phyloP scores from a whole-genome alignment of 2,797 vertebrate genomes.

The Diglossa cyanea region DNA sequence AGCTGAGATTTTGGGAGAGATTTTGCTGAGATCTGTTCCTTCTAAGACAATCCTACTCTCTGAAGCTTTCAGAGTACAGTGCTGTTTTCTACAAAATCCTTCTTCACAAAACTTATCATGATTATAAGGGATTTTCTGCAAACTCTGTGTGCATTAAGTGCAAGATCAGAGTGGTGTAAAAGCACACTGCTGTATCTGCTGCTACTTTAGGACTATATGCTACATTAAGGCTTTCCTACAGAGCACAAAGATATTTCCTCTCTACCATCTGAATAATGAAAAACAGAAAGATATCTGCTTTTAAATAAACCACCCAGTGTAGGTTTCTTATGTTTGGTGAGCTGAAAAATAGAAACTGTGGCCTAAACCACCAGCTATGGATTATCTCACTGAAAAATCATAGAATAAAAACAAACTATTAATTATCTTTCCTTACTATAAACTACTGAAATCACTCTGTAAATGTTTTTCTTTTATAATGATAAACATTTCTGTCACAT shows the following conservation, averaged over 20 bases:
- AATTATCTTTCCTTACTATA: constrained; percentile 55
- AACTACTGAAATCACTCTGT: constrained; percentile 29
- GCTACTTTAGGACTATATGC: neutral
- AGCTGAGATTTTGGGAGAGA: neutral
- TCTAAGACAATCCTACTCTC: neutral
- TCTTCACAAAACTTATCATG: neutral
- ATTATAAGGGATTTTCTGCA: neutral
- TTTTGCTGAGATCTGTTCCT: neutral
- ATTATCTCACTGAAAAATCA: constrained; percentile 58
- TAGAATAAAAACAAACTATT: constrained; percentile 52
- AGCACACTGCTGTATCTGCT: neutral
- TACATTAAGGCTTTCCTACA: neutral
- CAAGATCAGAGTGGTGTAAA: neutral
- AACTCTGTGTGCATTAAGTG: neutral
- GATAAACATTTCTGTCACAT: constrained; percentile 55
- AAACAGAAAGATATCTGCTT: neutral
- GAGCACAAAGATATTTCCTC: neutral
- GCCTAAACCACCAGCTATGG: neutral
- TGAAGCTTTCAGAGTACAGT: neutral
- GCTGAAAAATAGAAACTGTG: neutral
- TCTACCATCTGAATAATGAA: neutral
- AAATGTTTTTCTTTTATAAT: constrained; percentile 65
- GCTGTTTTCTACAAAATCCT: neutral
- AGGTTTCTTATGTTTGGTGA: constrained; percentile 8
- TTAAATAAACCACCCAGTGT: neutral